Base-by-base conservation (phyloP, 2,888 invertebrate genomes). In the Sminthurides aquaticus region DNA sequence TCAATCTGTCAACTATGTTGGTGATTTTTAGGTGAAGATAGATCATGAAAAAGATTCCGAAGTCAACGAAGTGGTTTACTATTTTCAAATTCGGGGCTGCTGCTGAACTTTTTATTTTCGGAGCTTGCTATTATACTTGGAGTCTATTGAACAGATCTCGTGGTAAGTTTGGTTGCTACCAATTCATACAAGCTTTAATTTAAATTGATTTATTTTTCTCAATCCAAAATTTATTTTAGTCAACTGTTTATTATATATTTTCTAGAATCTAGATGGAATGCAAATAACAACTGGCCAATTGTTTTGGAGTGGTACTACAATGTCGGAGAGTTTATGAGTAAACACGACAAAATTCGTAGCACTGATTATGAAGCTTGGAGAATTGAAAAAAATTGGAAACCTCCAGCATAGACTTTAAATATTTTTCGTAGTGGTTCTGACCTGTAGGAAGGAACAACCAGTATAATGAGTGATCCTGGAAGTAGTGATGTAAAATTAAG, bases 281-380 rank as follows among this genome's bases (percentile, higher is more conserved):
- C 15, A 15, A 34, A 34, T 15, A 34, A 58, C 8, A 64, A 64
- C 3, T 71, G 65, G n/a, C 74, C 74, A 25, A 69, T 64, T 62
- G 49, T 64, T 11, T 64, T 74, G 60, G 67, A 67, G 43, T 54
- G 61, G 18, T 74, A 72, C 56, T 74, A 74, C 61, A 67, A 62
- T 8, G 49, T 74, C 43, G 73, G 70, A 20, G 73, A 71, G 64
- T 25, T 55, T 18, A 20, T 71, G 8, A 60, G 66, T 49, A 67
- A 67, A 5, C 26, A 49, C 5, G 57, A 65, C 49, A 8, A 18
- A 2, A 71, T 69, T 43, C 56, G 74, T 20, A 27, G 55, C 64
- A 2, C 43, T 2, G 74, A 74, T 61, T 29, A 65, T 15, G 25
- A 59, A 18, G 28, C 59, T 52, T 74, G 74, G 74, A 60, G 26